Conservation (phyloP, 2,113 vertebrate genomes). For the Castor canadensis region DNA sequence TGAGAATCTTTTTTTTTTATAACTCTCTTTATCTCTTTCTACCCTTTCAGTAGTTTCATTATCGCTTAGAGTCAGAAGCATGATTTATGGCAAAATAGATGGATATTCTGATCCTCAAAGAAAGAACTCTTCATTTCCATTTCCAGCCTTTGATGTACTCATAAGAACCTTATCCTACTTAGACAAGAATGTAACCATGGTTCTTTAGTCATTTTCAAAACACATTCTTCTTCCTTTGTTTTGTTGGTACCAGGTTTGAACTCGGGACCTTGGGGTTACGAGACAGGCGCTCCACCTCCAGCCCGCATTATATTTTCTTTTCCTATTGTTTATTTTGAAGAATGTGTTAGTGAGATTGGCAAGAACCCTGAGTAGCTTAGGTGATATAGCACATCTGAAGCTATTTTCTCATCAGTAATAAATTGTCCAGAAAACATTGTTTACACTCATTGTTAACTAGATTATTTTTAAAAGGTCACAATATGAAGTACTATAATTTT, state of each 20-base stretch:
- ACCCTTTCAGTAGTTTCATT: background rate
- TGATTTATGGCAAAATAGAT: background rate
- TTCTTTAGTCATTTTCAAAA: slow-evolving; percentile 24
- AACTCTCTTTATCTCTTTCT: background rate
- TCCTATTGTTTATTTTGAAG: background rate
- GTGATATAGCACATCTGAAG: background rate
- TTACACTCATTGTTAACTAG: background rate
- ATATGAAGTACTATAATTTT: background rate
- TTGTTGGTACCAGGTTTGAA: no score
- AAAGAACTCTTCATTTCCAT: slow-evolving; percentile 8
- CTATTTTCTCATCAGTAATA: slow-evolving; percentile 39
- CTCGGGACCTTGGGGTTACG: no score
- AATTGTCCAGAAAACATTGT: background rate
- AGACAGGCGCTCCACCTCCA: no score
- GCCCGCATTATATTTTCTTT: no score
- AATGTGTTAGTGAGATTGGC: background rate
- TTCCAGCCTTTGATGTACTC: background rate
- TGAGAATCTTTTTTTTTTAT: background rate
- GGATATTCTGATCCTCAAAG: background rate
- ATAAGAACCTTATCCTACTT: background rate
- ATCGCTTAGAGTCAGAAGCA: background rate
- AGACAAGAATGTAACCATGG: background rate
- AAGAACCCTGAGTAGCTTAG: background rate
- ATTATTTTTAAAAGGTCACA: slow-evolving; percentile 11
- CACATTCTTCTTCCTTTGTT: no score